Evolutionary conservation across 2,888 invertebrate species (phyloP), one percentile per base, ranked within the genome.

Genomic region (Rhagonycha lutea): DNA sequence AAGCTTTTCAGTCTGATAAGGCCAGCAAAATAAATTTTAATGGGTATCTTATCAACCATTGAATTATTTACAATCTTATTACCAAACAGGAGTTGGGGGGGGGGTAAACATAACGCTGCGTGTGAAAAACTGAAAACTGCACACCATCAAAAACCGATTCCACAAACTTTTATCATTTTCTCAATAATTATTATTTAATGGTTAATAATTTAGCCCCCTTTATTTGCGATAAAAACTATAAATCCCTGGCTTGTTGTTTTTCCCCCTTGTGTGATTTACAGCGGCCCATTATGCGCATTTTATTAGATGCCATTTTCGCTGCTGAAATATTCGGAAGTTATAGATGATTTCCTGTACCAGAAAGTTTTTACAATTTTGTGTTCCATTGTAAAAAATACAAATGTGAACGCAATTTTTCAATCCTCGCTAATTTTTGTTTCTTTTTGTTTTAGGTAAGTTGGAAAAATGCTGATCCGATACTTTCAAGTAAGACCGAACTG

Each of bases 221-320:
- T 68, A 61, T 60, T 61, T 24, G 47, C 68, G 28, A 47, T 61
- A 70, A 67, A 76, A 76, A 72, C 73, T 69, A 77, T 77, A 77
- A 76, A 73, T 73, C 60, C 28, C 61, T 28, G 47, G 24, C 69
- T 69, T 26, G 47, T 65, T 60, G 71, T 72, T 74, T 76, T 26
- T 65, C 63, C 68, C 70, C 76, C 73, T 73, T 61, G 60, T 70
- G 67, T 60, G 68, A 60, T 76, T 70, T 73, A 68, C 61, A 47
- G 68, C 63, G 69, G 69, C 32, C 69, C 69, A 69, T 74, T 77
- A 77, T 74, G 71, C 73, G 47, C 71, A 71, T 77, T 77, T 77
- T 77, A 77, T 77, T 77, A 77, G 73, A 77, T 74, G 71, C 32
- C 76, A 71, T 77, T 77, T 77, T 69, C 68, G 24, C 14, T 69